Conservation (phyloP, 2,797 vertebrate genomes). For the Chrosomus eos region DNA sequence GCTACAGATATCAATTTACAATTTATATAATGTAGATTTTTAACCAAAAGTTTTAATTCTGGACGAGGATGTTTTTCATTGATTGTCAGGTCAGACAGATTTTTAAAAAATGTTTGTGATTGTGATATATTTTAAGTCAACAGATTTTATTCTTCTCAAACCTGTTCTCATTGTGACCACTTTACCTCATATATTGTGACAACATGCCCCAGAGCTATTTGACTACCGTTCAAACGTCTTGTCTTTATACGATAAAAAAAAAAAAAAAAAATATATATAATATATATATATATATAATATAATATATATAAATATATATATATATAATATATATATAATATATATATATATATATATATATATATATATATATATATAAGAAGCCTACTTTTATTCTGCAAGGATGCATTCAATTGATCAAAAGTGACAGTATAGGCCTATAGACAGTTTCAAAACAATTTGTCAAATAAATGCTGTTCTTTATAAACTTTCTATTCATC, state of each 20-base stretch:
- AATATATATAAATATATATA: no score
- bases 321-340: no score
- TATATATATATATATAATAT: no score
- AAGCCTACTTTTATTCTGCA: neutral
- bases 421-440: neutral
- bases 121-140: neutral
- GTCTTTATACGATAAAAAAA: neutral
- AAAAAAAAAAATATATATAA: no score
- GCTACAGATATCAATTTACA: neutral
- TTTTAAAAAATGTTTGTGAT: neutral
- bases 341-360: no score
- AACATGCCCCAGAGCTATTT: neutral
- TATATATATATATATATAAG: no score
- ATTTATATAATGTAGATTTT: neutral
- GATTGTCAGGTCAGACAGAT: neutral
- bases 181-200: neutral
- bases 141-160: neutral
- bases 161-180: neutral
- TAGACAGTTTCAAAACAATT: neutral
- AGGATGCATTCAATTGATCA: slow-evolving; percentile 11
- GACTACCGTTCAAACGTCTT: neutral
- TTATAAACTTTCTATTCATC: neutral
- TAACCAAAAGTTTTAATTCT: no score
- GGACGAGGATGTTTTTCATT: neutral
- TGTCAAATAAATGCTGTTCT: neutral